phyloP scores from a whole-genome alignment of 2,888 invertebrate genomes.

The Parnassius smintheus region DNA sequence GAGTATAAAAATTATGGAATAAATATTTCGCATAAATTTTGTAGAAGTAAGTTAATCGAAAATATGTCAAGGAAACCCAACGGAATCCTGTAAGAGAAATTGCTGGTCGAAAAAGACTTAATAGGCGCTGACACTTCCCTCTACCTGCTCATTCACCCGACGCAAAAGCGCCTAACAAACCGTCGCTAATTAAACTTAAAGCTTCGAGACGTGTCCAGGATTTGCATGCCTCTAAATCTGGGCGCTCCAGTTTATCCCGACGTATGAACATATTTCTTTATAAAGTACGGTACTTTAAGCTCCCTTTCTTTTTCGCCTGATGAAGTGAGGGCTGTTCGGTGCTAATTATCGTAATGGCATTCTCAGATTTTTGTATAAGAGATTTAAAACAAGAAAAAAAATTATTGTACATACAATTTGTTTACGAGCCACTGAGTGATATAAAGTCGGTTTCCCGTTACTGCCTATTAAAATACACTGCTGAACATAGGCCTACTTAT shows the following conservation, averaged over 20 bases:
- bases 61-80: background rate
- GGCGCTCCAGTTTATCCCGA: conserved; percentile 45
- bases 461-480: too few relatives aligned
- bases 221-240: conserved; percentile 57
- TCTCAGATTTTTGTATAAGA: background rate
- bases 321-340: conserved; percentile 10
- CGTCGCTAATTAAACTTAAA: conserved; percentile 50
- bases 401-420: too few relatives aligned
- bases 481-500: too few relatives aligned
- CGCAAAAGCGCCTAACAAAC: conserved; percentile 28
- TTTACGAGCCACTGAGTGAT: too few relatives aligned
- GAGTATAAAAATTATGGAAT: too few relatives aligned
- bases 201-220: conserved; percentile 40
- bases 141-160: conserved; percentile 24
- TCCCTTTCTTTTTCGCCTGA: conserved; percentile 27
- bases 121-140: conserved; percentile 10
- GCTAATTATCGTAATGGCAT: background rate
- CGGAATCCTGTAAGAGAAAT: conserved; percentile 6
- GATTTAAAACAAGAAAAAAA: background rate
- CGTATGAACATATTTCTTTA: conserved; percentile 50
- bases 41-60: too few relatives aligned
- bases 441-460: too few relatives aligned
- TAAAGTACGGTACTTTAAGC: conserved; percentile 47
- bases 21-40: too few relatives aligned
- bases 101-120: conserved; percentile 15